These are phyloP conservation scores for Tridacna gigas DNA, from an alignment of 2,888 invertebrate species.

Conservation along the genomic window DNA sequence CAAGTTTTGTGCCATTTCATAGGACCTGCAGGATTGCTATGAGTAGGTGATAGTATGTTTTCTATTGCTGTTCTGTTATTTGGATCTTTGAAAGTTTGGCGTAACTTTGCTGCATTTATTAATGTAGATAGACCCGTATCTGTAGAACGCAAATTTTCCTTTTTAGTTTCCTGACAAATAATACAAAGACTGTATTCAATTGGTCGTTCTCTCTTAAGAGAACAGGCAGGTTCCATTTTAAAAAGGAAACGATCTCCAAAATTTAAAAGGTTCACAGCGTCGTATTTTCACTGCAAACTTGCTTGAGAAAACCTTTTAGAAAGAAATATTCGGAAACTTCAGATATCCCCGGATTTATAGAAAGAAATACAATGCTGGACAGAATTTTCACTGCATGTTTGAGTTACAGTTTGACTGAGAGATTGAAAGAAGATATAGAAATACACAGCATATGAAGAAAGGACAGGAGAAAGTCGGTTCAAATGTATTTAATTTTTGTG, in stretches of 20 bases:
- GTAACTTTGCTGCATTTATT: neutral
- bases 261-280: too few species aligned
- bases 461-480: too few species aligned
- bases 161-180: neutral
- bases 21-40: neutral
- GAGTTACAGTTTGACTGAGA: too few species aligned
- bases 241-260: neutral
- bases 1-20: constrained; percentile 1
- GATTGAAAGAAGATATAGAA: too few species aligned
- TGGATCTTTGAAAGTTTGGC: neutral
- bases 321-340: neutral
- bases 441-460: too few species aligned
- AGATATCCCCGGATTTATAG: neutral
- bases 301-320: neutral
- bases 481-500: too few species aligned
- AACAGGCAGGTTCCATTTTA: neutral
- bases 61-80: too few species aligned
- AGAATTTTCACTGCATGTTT: too few species aligned
- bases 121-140: neutral
- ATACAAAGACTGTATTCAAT: too few species aligned
- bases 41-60: neutral
- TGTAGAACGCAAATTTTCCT: neutral
- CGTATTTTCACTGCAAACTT: neutral
- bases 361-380: too few species aligned
- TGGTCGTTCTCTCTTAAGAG: too few species aligned